These are phyloP conservation scores for Willowsia nigromaculata DNA, from an alignment of 2,888 invertebrate genomes.

Conservation along the genomic window DNA sequence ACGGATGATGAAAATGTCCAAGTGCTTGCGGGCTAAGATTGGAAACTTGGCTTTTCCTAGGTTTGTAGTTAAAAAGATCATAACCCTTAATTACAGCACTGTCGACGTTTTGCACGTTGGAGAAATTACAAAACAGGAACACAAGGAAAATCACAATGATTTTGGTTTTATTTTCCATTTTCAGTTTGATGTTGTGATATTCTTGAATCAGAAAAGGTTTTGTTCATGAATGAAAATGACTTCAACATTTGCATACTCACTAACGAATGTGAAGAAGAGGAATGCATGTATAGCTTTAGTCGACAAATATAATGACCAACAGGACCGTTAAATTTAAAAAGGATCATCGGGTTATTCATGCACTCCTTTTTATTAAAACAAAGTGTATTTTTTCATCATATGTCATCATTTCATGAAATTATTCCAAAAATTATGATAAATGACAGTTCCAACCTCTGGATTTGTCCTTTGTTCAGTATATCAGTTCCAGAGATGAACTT, in stretches of 20 bases:
- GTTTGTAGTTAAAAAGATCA: conserved; percentile 54
- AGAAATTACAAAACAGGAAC: not conserved
- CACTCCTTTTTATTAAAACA: conserved; percentile 38
- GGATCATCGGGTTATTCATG: not conserved
- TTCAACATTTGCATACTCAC: not conserved
- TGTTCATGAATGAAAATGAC: not conserved
- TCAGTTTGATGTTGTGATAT: not conserved
- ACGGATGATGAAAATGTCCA: conserved; percentile 10
- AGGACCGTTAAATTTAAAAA: not conserved
- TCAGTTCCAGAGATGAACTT: not conserved
- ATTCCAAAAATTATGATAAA: conserved; percentile 46
- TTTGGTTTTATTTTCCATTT: not conserved
- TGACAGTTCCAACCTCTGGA: conserved; percentile 50
- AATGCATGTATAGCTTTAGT: not conserved
- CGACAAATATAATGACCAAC: not conserved
- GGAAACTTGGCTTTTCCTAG: conserved; percentile 42
- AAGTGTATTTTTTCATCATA: conserved; percentile 8
- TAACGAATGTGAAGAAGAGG: not conserved
- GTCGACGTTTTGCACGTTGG: not conserved
- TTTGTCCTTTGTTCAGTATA: not conserved
- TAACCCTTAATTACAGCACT: conserved; percentile 30
- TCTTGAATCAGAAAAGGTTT: not conserved
- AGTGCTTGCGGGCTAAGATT: conserved; percentile 52
- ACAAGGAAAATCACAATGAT: not conserved
- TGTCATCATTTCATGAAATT: conserved; percentile 42